Percentiles rank a stretch among this genome's conserved stretches.
These are phyloP conservation scores for Notarius lentiginosus DNA, from an alignment of 2,113 vertebrate genomes.

Conservation along the genomic window DNA sequence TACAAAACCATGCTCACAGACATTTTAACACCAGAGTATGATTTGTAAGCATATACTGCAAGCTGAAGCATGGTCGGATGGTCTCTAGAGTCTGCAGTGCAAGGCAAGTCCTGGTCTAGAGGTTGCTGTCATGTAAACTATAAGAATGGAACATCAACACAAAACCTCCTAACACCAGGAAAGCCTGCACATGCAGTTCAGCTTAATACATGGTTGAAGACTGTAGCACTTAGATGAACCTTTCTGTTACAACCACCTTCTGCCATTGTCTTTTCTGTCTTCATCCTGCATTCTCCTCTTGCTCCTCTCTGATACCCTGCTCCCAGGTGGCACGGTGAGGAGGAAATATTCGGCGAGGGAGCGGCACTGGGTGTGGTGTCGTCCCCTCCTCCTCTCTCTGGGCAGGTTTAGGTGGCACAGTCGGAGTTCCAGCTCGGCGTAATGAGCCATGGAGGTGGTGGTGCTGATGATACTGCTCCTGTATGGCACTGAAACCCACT, in stretches of 20 bases:
- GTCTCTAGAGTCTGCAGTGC: slow-evolving; percentile 21
- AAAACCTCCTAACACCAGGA: slow-evolving; percentile 28
- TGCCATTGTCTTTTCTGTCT: slow-evolving; percentile 32
- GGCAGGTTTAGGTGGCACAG: slow-evolving; percentile 87
- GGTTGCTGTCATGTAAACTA: slow-evolving; percentile 28
- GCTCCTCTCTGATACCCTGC: slow-evolving; percentile 84
- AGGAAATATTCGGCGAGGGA: slow-evolving; percentile 83
- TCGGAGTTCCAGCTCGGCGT: slow-evolving; percentile 76
- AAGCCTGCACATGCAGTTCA: slow-evolving; percentile 11
- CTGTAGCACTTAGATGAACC: slow-evolving; percentile 2
- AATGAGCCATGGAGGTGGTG: slow-evolving; percentile 69
- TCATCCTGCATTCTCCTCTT: slow-evolving; percentile 53
- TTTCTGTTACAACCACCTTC: not conserved
- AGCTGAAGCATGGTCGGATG: slow-evolving; percentile 54
- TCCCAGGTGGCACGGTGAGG: slow-evolving; percentile 85
- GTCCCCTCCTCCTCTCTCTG: slow-evolving; percentile 84
- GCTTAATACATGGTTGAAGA: slow-evolving; percentile 6
- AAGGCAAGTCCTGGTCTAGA: slow-evolving; percentile 41
- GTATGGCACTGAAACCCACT: slow-evolving; percentile 75
- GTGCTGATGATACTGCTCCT: slow-evolving; percentile 75
- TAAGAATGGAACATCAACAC: slow-evolving; percentile 25
- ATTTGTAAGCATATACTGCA: slow-evolving; percentile 64
- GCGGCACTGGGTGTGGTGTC: slow-evolving; percentile 67
- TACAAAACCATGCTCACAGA: slow-evolving; percentile 75
- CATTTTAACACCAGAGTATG: slow-evolving; percentile 70